Conservation (phyloP, 2,888 invertebrate genomes). For the Heliconius aoede region DNA sequence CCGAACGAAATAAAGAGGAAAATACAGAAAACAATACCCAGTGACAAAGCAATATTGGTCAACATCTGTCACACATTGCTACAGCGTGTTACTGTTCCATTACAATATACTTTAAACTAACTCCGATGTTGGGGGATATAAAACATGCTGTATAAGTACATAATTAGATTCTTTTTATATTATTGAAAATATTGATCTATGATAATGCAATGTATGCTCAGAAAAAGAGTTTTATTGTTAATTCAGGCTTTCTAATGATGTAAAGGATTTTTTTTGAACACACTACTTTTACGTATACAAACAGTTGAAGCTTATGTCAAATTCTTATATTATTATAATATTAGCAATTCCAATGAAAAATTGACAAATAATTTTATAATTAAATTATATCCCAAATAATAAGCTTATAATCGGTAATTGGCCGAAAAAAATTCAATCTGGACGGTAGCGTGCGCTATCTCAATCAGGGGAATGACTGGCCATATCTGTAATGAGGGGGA, state of each 20-base stretch:
- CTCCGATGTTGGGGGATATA: constrained; percentile 9
- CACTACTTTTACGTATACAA: no score
- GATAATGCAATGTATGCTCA: no score
- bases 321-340: no score
- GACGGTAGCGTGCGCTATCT: constrained; percentile 39
- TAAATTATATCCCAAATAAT: constrained; percentile 11
- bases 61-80: constrained; percentile 42
- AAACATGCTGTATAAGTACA: constrained; percentile 9
- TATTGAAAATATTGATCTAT: not conserved
- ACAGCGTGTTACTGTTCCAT: constrained; percentile 20
- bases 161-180: not conserved
- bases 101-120: constrained; percentile 21
- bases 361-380: not conserved
- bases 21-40: constrained; percentile 25
- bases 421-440: constrained; percentile 30
- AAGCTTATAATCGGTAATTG: constrained; percentile 22
- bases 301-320: no score
- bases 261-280: no score
- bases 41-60: constrained; percentile 39
- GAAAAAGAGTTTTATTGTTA: no score
- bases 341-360: not conserved
- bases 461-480: constrained; percentile 41
- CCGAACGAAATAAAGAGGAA: not conserved
- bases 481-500: constrained; percentile 23
- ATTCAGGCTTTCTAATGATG: no score